These are phyloP conservation scores for Hipparchia sbordonii DNA, from an alignment of 2,888 invertebrate species.

Conservation along the genomic window DNA sequence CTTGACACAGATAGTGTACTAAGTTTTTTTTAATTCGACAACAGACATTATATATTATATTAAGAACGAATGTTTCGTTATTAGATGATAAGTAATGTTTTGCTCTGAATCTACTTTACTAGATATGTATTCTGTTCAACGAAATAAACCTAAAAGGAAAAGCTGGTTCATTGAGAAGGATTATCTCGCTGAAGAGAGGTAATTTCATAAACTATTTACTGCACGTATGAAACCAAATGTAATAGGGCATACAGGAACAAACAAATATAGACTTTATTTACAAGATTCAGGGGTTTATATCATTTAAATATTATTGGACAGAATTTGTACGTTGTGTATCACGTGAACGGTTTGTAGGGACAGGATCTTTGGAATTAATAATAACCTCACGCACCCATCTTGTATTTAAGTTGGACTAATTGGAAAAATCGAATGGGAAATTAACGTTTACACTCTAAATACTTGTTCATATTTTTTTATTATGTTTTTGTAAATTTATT, in stretches of 20 bases:
- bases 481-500: too few relatives aligned
- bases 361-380: slow-evolving; percentile 4
- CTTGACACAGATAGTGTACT: too few relatives aligned
- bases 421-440: too few relatives aligned
- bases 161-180: neutral
- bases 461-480: too few relatives aligned
- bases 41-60: neutral
- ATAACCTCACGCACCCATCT: slow-evolving; percentile 1
- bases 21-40: too few relatives aligned
- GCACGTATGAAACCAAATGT: slow-evolving; percentile 13
- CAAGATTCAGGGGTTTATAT: neutral
- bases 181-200: slow-evolving; percentile 9
- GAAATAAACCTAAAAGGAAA: slow-evolving; percentile 9
- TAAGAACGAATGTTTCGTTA: neutral
- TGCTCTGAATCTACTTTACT: neutral
- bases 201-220: slow-evolving; percentile 17
- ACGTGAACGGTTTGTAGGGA: slow-evolving; percentile 2
- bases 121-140: neutral
- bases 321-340: slow-evolving; percentile 5
- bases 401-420: neutral
- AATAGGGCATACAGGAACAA: neutral
- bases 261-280: slow-evolving; percentile 3
- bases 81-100: neutral
- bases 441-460: too few relatives aligned
- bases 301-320: neutral